Base-by-base conservation (phyloP, 2,797 vertebrate genomes). In the Helarctos malayanus region DNA sequence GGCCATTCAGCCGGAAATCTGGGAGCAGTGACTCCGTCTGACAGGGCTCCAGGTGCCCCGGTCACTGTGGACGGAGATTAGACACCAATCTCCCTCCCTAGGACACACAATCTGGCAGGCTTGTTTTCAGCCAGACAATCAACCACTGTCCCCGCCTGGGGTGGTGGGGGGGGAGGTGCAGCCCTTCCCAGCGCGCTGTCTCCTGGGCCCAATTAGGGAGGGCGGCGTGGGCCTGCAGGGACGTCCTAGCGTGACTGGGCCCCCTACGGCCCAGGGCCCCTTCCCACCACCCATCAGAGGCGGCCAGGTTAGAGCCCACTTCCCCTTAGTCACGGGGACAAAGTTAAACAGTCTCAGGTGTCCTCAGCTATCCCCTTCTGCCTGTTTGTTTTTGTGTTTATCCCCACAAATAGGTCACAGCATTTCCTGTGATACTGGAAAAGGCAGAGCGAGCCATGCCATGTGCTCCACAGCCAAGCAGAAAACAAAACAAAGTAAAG, bases 1-100 rank as follows among this genome's bases (percentile, higher is more conserved):
- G 97, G 98, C 98, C 98, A 98, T 99, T 99, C 98, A 98, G 98
- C 98, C 89, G 95, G 79, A 97, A 98, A 98, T 98, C 99, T 98
- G 96, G 97, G 97, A 98, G 98, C 98, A 98, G 89, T 91, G 98
- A 98, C 98, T 98, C 32, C 15, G 4, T 68, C 85, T 98, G 98
- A 99, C 98, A 99, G 98, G 98, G 97, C 98, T 97, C 95, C 98
- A 92, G 98, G 97, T 98, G 98, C 97, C 98, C 97, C 4, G 97
- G 98, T 97, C 98, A 69, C 89, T 97, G 97, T 97, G 68, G 97
- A 89, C 84, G n/a, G 81, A 98, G 98, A 98, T 99, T 97, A 98
- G 98, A 98, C 7, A 45, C 97, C 21, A 95, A 97, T 98, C 98
- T 97, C 98, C 98, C 98, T 99, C 98, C 94, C 92, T 35, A 89